A percentile compares a stretch with the other conserved stretches of the same genome.
Conservation (phyloP, 2,113 vertebrate genomes). For the Electrona antarctica region DNA sequence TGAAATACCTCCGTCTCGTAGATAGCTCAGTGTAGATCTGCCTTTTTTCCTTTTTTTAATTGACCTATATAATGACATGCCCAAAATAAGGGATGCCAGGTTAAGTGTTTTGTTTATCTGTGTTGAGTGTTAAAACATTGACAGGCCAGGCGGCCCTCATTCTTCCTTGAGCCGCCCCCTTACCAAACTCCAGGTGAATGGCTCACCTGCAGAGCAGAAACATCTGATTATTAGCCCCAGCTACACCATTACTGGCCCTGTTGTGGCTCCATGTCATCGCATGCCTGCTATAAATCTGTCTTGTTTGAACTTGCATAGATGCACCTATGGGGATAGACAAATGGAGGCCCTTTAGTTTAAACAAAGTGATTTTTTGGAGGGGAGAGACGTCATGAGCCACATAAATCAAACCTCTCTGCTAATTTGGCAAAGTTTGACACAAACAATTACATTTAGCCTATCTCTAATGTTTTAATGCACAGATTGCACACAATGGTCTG, state of each 20-base stretch:
- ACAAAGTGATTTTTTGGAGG: not conserved
- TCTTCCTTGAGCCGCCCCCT: not conserved
- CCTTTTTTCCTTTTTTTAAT: no score
- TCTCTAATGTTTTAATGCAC: not conserved
- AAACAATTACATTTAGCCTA: not conserved
- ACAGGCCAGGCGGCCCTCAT: slow-evolving; percentile 19
- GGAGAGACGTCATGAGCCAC: not conserved
- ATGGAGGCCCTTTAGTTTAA: slow-evolving; percentile 22
- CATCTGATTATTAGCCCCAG: slow-evolving; percentile 34
- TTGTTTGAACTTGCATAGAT: slow-evolving; percentile 46
- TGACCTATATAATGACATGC: no score
- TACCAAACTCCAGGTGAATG: not conserved
- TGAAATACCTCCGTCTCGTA: no score
- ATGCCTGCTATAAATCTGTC: slow-evolving; percentile 59
- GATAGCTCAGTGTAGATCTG: no score
- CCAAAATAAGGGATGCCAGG: no score
- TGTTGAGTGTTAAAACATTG: slow-evolving; percentile 48
- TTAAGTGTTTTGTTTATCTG: slow-evolving; percentile 1
- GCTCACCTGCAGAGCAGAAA: slow-evolving; percentile 22
- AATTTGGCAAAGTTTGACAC: slow-evolving; percentile 16
- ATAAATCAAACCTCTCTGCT: slow-evolving; percentile 7
- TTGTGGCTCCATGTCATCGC: slow-evolving; percentile 48
- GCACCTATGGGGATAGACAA: slow-evolving; percentile 14
- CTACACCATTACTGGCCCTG: slow-evolving; percentile 36
- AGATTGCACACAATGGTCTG: no score